These are phyloP conservation scores for Galeopterus variegatus DNA, from an alignment of 2,113 vertebrate species.

Conservation along the genomic window DNA sequence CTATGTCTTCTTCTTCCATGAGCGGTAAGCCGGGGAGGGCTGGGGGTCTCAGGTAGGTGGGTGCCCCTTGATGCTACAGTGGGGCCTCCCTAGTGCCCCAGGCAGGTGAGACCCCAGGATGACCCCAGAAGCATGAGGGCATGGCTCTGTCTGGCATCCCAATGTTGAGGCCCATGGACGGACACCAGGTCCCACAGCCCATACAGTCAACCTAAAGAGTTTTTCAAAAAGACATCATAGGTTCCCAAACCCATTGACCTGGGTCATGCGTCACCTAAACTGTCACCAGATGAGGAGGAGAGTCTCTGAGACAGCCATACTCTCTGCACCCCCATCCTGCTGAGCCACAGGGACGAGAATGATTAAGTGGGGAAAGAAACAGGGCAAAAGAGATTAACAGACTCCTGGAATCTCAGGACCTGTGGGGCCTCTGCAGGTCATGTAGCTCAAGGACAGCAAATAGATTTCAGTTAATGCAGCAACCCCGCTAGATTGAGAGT, in stretches of 20 bases:
- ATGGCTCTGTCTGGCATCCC: not conserved
- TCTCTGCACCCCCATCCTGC: not conserved
- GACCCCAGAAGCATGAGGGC: not conserved
- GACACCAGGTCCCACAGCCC: not conserved
- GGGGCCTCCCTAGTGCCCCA: not conserved
- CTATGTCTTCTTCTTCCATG: constrained; percentile 98
- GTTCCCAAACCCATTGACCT: not conserved
- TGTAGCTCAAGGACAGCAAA: not conserved
- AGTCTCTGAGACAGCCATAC: not conserved
- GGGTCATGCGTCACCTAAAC: too few species aligned
- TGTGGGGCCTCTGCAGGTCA: not conserved
- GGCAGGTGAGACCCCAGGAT: not conserved
- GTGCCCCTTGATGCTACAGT: not conserved
- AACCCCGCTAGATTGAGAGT: not conserved
- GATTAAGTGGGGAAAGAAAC: not conserved
- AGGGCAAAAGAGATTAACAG: not conserved
- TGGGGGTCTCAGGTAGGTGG: not conserved
- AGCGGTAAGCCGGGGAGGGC: constrained; percentile 90
- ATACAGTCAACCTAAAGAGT: not conserved
- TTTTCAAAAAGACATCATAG: not conserved
- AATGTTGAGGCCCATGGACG: not conserved
- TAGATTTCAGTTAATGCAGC: rapidly evolving
- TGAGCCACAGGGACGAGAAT: too few species aligned
- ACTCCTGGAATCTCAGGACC: not conserved
- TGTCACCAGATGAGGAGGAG: not conserved